These are phyloP conservation scores for Listronotus oregonensis DNA, from an alignment of 1,140 invertebrate genomes.

Conservation along the genomic window DNA sequence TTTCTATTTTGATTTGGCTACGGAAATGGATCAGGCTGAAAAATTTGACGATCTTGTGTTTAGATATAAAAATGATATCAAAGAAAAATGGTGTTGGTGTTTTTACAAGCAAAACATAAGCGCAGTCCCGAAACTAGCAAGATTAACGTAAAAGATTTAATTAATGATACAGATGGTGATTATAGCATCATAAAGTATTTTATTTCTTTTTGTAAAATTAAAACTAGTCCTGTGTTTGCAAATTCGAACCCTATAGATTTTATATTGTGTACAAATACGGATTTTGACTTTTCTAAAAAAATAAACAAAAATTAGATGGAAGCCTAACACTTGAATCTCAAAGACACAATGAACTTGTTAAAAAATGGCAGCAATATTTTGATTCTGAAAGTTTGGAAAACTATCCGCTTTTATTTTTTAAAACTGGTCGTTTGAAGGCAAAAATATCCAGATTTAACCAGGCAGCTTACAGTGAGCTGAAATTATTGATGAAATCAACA, in stretches of 20 bases:
- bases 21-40: conserved; percentile 36
- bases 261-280: conserved; percentile 16
- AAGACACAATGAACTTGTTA: not conserved
- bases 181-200: conserved; percentile 21
- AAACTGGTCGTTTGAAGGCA: not conserved
- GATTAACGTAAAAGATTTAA: not conserved
- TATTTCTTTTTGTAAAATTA: conserved; percentile 18
- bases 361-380: conserved; percentile 3
- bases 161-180: not conserved
- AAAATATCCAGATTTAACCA: not conserved
- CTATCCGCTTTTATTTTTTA: not conserved
- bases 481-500: no score
- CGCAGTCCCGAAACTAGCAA: no score
- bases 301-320: conserved; percentile 1
- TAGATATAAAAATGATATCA: not conserved
- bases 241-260: not conserved
- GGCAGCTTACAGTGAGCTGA: no score
- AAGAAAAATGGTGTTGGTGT: conserved; percentile 2
- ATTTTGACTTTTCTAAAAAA: conserved; percentile 5
- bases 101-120: conserved; percentile 29
- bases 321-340: not conserved
- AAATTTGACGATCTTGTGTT: conserved; percentile 37
- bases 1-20: conserved; percentile 20
- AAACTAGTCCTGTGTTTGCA: conserved; percentile 1
- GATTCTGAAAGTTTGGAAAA: not conserved